Evolutionary conservation across 2,888 invertebrate species (phyloP).

Genomic region (Epinotia nisella): DNA sequence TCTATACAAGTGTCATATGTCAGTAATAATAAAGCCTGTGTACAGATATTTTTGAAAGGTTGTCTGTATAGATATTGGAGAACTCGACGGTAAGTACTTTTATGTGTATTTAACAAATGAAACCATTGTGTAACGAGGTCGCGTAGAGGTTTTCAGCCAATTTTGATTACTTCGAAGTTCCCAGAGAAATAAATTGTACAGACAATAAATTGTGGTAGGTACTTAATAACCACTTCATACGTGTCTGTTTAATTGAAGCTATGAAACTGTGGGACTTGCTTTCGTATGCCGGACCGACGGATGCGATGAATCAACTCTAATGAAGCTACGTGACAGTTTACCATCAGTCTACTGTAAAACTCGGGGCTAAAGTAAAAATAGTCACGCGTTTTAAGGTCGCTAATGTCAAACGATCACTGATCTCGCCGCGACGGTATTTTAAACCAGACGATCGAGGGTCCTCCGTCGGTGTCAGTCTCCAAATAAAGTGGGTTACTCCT

Average conservation of each 20-base stretch:
- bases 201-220: not conserved
- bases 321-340: constrained; percentile 12
- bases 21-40: too few relatives aligned
- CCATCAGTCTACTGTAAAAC: not conserved
- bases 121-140: too few relatives aligned
- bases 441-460: not conserved
- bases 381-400: not conserved
- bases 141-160: too few relatives aligned
- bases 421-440: not conserved
- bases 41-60: too few relatives aligned
- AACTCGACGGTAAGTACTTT: too few relatives aligned
- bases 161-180: too few relatives aligned
- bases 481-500: not conserved
- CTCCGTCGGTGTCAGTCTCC: not conserved
- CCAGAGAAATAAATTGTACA: not conserved
- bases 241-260: not conserved
- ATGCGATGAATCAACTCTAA: constrained; percentile 10
- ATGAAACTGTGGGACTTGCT: not conserved
- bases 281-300: constrained; percentile 2
- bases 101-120: too few relatives aligned
- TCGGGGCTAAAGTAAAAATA: constrained; percentile 3
- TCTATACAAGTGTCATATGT: too few relatives aligned
- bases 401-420: not conserved
- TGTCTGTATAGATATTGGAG: too few relatives aligned
- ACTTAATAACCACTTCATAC: not conserved